A percentile compares a stretch with the other conserved stretches of the same genome.
These are phyloP conservation scores for Halictus rubicundus DNA, from an alignment of 1,140 invertebrate genomes.

Conservation along the genomic window DNA sequence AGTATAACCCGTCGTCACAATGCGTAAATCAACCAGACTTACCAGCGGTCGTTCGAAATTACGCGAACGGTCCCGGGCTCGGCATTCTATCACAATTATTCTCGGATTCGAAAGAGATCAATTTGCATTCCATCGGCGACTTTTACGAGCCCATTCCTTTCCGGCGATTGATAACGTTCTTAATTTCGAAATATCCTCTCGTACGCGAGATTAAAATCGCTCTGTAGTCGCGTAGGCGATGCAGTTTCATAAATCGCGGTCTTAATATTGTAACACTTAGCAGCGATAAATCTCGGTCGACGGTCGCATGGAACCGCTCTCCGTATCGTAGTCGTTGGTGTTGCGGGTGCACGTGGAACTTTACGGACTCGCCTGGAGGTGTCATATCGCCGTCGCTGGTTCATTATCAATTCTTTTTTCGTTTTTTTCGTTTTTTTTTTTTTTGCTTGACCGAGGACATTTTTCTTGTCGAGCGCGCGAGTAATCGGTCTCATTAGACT, in stretches of 20 bases:
- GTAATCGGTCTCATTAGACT: conserved; percentile 43
- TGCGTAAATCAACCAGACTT: neutral
- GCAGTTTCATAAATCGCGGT: neutral
- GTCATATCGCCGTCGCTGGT: neutral
- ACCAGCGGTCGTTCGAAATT: neutral
- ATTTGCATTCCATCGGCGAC: neutral
- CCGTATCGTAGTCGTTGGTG: neutral
- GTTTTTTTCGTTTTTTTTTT: no score
- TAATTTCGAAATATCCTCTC: neutral
- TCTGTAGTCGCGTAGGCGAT: no score
- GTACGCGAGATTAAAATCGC: neutral
- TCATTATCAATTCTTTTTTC: conserved; percentile 20
- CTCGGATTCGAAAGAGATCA: neutral
- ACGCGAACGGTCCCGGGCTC: neutral
- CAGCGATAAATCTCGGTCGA: conserved; percentile 3
- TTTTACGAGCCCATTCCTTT: neutral
- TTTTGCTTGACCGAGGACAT: neutral
- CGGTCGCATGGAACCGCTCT: neutral
- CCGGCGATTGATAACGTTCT: neutral
- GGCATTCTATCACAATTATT: neutral
- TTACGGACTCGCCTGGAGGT: neutral
- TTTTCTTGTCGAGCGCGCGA: neutral
- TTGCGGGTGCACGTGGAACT: neutral
- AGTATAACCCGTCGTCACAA: neutral
- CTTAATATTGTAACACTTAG: neutral